Evolutionary conservation across 2,797 vertebrate species (phyloP).

Genomic region (Rhynchonycteris naso): DNA sequence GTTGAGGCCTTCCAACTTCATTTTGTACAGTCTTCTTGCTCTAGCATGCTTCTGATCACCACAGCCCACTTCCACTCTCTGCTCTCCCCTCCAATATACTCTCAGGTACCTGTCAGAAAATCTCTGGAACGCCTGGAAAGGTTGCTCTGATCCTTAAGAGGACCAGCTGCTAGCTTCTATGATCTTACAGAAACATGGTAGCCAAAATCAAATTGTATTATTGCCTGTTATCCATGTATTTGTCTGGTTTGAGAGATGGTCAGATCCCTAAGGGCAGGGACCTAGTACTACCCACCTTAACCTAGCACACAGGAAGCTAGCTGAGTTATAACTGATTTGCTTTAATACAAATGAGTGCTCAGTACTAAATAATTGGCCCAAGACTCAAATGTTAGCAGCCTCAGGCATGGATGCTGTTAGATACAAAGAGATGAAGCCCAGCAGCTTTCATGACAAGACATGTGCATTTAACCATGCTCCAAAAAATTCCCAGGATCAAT

Average conservation of each 20-base stretch:
- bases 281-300: neutral
- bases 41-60: neutral
- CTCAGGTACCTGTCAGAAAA: neutral
- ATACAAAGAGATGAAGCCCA: conserved; percentile 56
- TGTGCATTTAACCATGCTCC: neutral
- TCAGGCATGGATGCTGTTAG: conserved; percentile 68
- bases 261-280: neutral
- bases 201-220: neutral
- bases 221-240: neutral
- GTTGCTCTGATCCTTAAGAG: neutral
- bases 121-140: neutral
- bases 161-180: neutral
- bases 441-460: conserved; percentile 6
- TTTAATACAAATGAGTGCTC: conserved; percentile 78
- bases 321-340: neutral
- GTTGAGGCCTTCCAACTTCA: neutral
- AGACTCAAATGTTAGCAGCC: conserved; percentile 76
- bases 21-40: neutral
- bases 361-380: conserved; percentile 76
- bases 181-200: neutral
- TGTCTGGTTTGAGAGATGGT: neutral
- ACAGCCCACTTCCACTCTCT: neutral
- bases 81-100: neutral
- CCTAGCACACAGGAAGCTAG: neutral
- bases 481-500: conserved; percentile 76